Evolutionary conservation across 2,888 invertebrate species (phyloP).

Genomic region (Heliconius charithonia): DNA sequence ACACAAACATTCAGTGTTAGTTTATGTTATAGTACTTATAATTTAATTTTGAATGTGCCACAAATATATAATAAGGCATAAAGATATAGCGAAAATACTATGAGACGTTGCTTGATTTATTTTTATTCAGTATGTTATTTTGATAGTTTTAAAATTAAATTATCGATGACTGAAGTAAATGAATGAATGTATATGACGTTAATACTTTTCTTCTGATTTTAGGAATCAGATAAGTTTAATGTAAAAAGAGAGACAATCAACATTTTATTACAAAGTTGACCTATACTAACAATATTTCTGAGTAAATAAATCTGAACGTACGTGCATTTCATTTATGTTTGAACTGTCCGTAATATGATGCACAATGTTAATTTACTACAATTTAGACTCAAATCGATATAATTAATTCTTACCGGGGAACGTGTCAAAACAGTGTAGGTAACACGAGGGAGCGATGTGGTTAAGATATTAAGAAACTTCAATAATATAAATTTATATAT

Average conservation of each 20-base stretch:
- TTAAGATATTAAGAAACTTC: slow-evolving; percentile 8
- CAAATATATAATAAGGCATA: background rate
- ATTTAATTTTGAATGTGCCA: slow-evolving; percentile 25
- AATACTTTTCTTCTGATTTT: background rate
- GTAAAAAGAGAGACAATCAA: no score
- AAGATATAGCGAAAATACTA: background rate
- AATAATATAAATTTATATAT: background rate
- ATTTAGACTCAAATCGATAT: slow-evolving; percentile 18
- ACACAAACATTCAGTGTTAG: slow-evolving; percentile 54
- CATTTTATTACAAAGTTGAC: no score
- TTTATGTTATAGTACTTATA: background rate
- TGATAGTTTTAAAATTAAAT: background rate
- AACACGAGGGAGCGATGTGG: slow-evolving; percentile 7
- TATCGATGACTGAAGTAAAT: background rate
- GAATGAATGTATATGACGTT: background rate
- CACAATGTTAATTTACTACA: slow-evolving; percentile 5
- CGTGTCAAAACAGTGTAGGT: slow-evolving; percentile 21
- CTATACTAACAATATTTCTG: no score
- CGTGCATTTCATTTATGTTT: background rate
- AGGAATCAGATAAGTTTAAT: no score
- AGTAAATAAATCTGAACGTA: no score
- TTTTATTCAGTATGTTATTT: background rate
- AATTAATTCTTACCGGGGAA: slow-evolving; percentile 30
- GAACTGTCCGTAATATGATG: background rate
- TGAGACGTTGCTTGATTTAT: background rate